Evolutionary conservation across 2,113 vertebrate genomes (phyloP), one percentile per base, ranked within the genome.

Genomic region (Chloropsis cyanopogon): DNA sequence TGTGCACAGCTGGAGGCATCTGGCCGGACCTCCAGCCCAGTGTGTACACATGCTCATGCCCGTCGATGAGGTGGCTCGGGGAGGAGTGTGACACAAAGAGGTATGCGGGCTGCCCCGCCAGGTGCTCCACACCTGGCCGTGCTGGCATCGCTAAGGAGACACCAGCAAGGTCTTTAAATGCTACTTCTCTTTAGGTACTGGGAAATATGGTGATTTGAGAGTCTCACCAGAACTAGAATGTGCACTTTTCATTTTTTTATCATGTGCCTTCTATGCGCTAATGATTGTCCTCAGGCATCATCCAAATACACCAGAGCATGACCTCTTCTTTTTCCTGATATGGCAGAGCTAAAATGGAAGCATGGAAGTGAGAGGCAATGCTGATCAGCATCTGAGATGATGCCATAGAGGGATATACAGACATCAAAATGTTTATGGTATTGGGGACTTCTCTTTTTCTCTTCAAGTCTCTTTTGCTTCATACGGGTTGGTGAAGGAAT

Each of bases 1-100:
- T 88, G 84, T 86, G 94, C 94, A 91, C 84, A 93, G 87, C 89
- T 91, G 86, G 89, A 91, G 65, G 78, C 75, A 66, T 33, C 53
- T 85, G 82, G 75, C 78, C 73, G 93, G 35, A 39, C 59, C 61
- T 14, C 63, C 84, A 94, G 94, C 50, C 63, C 39, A 25, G 65
- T 60, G 83, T 75, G 53, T 41, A 24, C 82, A 31, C 92, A 68
- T 69, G 93, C 88, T 82, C 84, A 79, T 93, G 94, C 91, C 69
- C 16, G 14, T 11, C 15, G 6, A 46, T 25, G 88, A 3, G 33
- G 71, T 5, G 69, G 29, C 39, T 17, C 1, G 15, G 50, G 91
- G 44, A 80, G 63, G 28, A 35, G 41, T 2, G 47, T 2, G 42
- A 23, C 54, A 44, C 8, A 93, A 96, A 97, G 95, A 96, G 96